These are phyloP conservation scores for Drosophila asahinai DNA, from an alignment of 1,140 invertebrate species.

Conservation along the genomic window DNA sequence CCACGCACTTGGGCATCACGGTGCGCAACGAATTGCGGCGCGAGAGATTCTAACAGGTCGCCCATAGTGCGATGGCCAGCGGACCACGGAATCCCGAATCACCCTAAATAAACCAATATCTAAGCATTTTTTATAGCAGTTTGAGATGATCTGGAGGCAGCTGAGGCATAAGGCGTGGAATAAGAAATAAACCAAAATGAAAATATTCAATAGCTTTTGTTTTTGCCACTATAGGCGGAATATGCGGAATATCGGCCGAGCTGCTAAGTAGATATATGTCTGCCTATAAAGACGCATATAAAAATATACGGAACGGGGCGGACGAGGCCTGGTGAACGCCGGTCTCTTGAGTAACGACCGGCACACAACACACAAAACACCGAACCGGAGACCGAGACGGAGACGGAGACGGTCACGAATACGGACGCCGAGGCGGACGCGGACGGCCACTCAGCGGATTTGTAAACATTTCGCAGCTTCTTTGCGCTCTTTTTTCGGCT, in stretches of 20 bases:
- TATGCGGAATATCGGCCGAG: conserved; percentile 16
- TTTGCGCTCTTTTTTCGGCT: conserved; percentile 37
- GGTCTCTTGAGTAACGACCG: conserved; percentile 72
- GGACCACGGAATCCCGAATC: conserved; percentile 7
- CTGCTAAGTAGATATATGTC: conserved; percentile 48
- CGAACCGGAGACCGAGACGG: conserved; percentile 20
- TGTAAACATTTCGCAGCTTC: conserved; percentile 75
- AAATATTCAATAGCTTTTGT: conserved; percentile 42
- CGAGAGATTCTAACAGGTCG: conserved; percentile 67
- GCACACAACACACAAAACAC: conserved; percentile 37
- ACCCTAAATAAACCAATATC: conserved; percentile 23
- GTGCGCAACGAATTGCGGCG: conserved; percentile 78
- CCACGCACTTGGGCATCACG: conserved; percentile 74
- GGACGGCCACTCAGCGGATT: conserved; percentile 72
- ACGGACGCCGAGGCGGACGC: conserved; percentile 28
- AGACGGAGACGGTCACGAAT: conserved; percentile 19
- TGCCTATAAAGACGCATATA: conserved; percentile 77
- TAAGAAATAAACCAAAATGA: conserved; percentile 34
- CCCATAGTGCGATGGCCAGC: conserved; percentile 9
- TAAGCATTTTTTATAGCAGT: conserved; percentile 37
- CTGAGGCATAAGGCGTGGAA: conserved; percentile 15
- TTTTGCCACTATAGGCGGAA: conserved; percentile 42
- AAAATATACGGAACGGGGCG: conserved; percentile 52
- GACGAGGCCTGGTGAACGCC: conserved; percentile 15
- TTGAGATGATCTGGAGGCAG: conserved; percentile 42